Evolutionary conservation across 1,140 invertebrate species (phyloP).

Genomic region (Pseudomyrmex concolor): DNA sequence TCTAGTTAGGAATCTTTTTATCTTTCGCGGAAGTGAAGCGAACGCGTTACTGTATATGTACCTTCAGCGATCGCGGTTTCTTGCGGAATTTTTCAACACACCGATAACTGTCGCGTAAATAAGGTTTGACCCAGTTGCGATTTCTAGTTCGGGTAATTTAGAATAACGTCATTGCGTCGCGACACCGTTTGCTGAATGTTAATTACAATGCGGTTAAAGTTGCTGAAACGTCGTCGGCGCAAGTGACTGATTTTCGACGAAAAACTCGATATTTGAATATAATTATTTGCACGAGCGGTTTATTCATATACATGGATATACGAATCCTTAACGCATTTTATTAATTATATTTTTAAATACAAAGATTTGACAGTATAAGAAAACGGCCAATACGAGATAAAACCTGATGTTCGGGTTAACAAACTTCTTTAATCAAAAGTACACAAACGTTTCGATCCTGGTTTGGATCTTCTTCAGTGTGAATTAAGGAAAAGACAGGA

Average conservation of each 20-base stretch:
- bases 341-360: background rate
- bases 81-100: slow-evolving; percentile 15
- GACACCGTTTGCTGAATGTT: slow-evolving; percentile 28
- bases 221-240: slow-evolving; percentile 1
- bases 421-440: too few species aligned
- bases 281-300: slow-evolving; percentile 16
- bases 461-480: too few species aligned
- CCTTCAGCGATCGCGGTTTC: slow-evolving; percentile 1
- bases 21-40: background rate
- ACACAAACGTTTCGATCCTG: too few species aligned
- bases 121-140: slow-evolving; percentile 53
- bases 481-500: too few species aligned
- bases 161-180: slow-evolving; percentile 38
- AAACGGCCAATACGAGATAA: too few species aligned
- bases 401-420: too few species aligned
- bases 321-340: background rate
- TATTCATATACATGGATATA: background rate
- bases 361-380: too few species aligned
- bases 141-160: slow-evolving; percentile 47
- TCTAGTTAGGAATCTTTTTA: slow-evolving; percentile 28
- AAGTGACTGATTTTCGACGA: slow-evolving; percentile 40
- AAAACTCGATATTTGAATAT: background rate
- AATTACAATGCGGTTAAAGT: slow-evolving; percentile 38
- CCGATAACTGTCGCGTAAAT: background rate
- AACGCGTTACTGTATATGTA: background rate